Conservation (phyloP, 2,797 vertebrate species). For the Sardinella longiceps region DNA sequence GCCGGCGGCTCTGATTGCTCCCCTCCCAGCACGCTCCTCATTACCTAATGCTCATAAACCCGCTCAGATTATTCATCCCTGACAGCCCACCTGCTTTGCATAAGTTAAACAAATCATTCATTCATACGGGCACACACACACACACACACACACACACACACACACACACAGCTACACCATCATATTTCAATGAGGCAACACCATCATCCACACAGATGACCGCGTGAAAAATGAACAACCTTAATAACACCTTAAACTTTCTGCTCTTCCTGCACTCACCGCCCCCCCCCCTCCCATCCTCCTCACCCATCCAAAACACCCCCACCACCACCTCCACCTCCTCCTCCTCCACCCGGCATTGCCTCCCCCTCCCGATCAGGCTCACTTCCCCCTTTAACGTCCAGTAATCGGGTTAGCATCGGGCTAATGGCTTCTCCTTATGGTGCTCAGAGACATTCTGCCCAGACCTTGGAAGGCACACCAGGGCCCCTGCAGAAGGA, state of each 20-base stretch:
- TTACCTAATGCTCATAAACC: slow-evolving; percentile 78
- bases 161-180: slow-evolving; percentile 42
- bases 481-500: slow-evolving; percentile 68
- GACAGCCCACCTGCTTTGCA: slow-evolving; percentile 71
- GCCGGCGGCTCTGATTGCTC: slow-evolving; percentile 59
- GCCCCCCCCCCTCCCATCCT: slow-evolving; percentile 69
- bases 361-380: slow-evolving; percentile 71
- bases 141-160: slow-evolving; percentile 45
- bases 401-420: slow-evolving; percentile 82
- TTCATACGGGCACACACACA: slow-evolving; percentile 26
- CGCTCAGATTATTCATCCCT: slow-evolving; percentile 76
- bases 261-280: slow-evolving; percentile 61
- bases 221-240: slow-evolving; percentile 77
- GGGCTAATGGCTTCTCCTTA: slow-evolving; percentile 85
- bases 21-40: slow-evolving; percentile 75
- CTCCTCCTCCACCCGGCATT: slow-evolving; percentile 64
- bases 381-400: slow-evolving; percentile 85
- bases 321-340: not conserved
- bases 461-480: slow-evolving; percentile 92
- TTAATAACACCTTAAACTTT: slow-evolving; percentile 83
- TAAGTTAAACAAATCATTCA: slow-evolving; percentile 60
- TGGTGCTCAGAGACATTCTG: slow-evolving; percentile 92
- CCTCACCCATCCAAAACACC: slow-evolving; percentile 55
- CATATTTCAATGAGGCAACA: slow-evolving; percentile 41
- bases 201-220: slow-evolving; percentile 37